Evolutionary conservation across 2,113 vertebrate genomes (phyloP), one percentile per base, ranked within the genome.

Genomic region (Petaurus breviceps): DNA sequence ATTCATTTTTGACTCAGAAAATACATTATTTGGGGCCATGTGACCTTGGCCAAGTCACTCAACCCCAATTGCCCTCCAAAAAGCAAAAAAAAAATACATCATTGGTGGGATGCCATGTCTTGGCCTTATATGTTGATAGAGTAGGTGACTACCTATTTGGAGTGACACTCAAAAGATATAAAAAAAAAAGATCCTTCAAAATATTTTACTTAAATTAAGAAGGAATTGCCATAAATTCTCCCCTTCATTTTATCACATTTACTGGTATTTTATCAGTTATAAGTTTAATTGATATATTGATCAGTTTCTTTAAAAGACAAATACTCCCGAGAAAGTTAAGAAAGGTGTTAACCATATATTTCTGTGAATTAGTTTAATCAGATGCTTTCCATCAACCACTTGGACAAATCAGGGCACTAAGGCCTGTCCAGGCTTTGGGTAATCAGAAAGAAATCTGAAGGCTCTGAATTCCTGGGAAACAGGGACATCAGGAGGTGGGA

Each of bases 71-170:
- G 47, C 47, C 47, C 47, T 49, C 47, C 47, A 49, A 49, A 49
- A 49, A 49, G 47, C n/a, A n/a, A 49, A 49, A 49, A 49, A 49
- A 28, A 84, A 95, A 10, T 4, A 50, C 16, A 10, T 1, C 12
- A 54, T 92, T 43, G 2, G 24, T 55, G 51, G 50, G 43, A 12
- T 77, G 28, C 7, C 25, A 23, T 93, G 2, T 46, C 51, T 51
- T 96, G 19, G 57, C 50, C 25, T 89, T 91, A 51, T 31, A 93
- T 46, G 46, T 93, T 95, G 68, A 93, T 52, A 37, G 90, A 5
- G 28, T 43, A 90, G 31, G 26, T 91, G 37, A 23, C n/a, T 0
- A 31, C 3, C 22, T 91, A 77, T 77, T 50, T 91, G 26, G 61
- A n/a, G 47, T 11, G 8, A 95, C 46, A 51, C 92, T 54, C 89